phyloP scores from a whole-genome alignment of 2,113 vertebrate species.

The Leptocoma aspasia region DNA sequence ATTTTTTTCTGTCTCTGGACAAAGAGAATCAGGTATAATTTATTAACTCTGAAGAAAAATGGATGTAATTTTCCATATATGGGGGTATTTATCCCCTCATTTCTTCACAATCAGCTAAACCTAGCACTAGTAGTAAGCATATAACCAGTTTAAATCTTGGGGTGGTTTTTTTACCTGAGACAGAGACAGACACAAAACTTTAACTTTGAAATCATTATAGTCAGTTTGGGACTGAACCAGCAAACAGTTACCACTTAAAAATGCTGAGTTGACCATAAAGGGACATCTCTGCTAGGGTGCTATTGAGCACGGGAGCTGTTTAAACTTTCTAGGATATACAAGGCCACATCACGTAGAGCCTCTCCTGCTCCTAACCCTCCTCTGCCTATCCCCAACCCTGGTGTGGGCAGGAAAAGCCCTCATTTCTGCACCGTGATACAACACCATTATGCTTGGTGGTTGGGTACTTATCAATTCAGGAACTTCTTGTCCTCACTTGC shows the following conservation, averaged over 20 bases:
- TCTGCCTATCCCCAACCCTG: background rate
- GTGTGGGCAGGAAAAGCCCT: background rate
- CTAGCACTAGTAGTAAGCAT: background rate
- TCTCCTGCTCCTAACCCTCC: background rate
- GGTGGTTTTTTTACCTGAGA: background rate
- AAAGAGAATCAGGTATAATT: background rate
- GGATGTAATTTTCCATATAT: background rate
- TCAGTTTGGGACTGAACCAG: background rate
- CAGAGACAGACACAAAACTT: background rate
- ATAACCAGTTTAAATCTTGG: background rate
- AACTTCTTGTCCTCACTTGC: background rate
- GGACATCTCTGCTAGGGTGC: background rate
- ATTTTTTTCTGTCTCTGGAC: slow-evolving; percentile 28
- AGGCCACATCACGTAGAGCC: background rate
- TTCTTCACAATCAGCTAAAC: background rate
- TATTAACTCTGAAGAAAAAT: background rate
- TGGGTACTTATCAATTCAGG: background rate
- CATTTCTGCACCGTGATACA: background rate
- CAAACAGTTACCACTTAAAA: background rate
- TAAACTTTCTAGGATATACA: background rate
- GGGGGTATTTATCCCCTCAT: background rate
- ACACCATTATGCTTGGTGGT: background rate
- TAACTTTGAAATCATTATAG: background rate
- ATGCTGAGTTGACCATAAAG: background rate
- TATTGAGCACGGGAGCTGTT: background rate